phyloP scores from a whole-genome alignment of 2,888 invertebrate species.

The Sinentomon sp. region DNA sequence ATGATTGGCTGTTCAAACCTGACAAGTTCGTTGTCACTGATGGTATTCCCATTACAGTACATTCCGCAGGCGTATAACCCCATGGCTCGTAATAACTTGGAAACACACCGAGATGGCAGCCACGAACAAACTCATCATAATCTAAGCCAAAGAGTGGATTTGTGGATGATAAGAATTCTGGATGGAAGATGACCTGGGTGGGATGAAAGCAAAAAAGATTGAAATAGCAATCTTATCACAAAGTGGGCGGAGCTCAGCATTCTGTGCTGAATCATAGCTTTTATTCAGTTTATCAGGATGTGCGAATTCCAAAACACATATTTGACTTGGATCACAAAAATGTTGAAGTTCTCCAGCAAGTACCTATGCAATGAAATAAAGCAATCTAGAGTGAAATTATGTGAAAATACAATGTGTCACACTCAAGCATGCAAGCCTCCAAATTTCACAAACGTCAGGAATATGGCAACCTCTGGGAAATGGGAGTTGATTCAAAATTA shows the following conservation, averaged over 20 bases:
- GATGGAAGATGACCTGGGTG: constrained; percentile 77
- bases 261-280: too few relatives aligned
- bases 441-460: too few relatives aligned
- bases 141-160: constrained; percentile 93
- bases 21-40: constrained; percentile 92
- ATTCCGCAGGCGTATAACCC: constrained; percentile 99
- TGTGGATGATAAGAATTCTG: constrained; percentile 88
- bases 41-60: constrained; percentile 99
- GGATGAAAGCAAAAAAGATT: constrained; percentile 6
- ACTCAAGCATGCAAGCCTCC: too few relatives aligned
- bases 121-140: constrained; percentile 96
- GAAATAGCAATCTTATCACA: constrained; percentile 2
- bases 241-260: constrained; percentile 6
- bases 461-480: too few relatives aligned
- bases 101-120: constrained; percentile 95
- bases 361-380: too few relatives aligned
- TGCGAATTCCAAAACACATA: too few relatives aligned
- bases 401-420: neutral
- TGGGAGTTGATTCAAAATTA: too few relatives aligned
- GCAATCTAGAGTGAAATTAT: too few relatives aligned
- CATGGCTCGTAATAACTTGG: constrained; percentile 99
- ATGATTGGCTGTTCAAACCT: constrained; percentile 29
- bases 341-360: too few relatives aligned
- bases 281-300: too few relatives aligned
- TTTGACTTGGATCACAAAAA: too few relatives aligned